These are phyloP conservation scores for Heliconius congener DNA, from an alignment of 1,140 invertebrate genomes.

Conservation along the genomic window DNA sequence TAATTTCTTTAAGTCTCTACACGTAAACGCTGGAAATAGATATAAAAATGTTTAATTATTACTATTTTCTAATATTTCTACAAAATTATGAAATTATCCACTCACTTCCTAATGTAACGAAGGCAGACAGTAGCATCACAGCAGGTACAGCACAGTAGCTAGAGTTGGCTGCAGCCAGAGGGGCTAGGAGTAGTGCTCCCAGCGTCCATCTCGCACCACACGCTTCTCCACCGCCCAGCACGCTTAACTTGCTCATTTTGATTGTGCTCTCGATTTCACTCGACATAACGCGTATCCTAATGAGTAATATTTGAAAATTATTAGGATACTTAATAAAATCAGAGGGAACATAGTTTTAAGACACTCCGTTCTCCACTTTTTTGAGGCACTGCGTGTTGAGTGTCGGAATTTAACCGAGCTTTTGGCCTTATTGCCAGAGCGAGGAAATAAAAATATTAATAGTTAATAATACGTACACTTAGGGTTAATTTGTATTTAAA, in stretches of 20 bases:
- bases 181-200: conserved; percentile 64
- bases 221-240: conserved; percentile 63
- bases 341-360: no score
- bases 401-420: no score
- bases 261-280: conserved; percentile 41
- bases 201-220: conserved; percentile 72
- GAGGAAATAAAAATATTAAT: no score
- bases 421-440: no score
- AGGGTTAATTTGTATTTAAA: no score
- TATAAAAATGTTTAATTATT: not conserved
- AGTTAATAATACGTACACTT: no score
- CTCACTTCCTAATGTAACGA: conserved; percentile 66
- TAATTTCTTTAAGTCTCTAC: conserved; percentile 66
- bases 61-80: not conserved
- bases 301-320: not conserved
- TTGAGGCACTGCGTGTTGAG: no score
- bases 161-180: conserved; percentile 68
- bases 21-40: conserved; percentile 61
- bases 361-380: no score
- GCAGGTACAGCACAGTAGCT: conserved; percentile 71
- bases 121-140: conserved; percentile 55
- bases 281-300: conserved; percentile 43
- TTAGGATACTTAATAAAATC: not conserved
- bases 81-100: not conserved
- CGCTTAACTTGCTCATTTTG: conserved; percentile 58